Evolutionary conservation across 2,888 invertebrate species (phyloP).

Genomic region (Melanotus villosus): DNA sequence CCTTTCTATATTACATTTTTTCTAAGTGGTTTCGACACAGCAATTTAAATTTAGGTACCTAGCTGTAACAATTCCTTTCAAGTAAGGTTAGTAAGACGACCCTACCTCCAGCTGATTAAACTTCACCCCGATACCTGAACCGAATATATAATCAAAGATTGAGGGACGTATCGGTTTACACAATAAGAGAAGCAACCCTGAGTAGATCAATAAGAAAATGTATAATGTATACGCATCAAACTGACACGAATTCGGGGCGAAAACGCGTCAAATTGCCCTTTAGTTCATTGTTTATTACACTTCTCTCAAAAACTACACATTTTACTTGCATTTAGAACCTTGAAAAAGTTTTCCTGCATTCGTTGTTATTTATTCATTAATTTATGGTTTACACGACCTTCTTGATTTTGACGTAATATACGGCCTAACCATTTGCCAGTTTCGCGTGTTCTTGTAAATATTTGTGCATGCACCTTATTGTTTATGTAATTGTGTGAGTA

Average conservation of each 20-base stretch:
- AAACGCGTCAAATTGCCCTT: not conserved
- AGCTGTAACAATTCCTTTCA: not conserved
- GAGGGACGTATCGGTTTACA: slow-evolving; percentile 9
- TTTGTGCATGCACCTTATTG: too few relatives aligned
- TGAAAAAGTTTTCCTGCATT: too few relatives aligned
- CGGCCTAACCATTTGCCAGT: too few relatives aligned
- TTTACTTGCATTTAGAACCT: too few relatives aligned
- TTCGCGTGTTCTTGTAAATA: too few relatives aligned
- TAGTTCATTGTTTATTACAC: too few relatives aligned
- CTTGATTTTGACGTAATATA: too few relatives aligned
- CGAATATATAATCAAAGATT: slow-evolving; percentile 1
- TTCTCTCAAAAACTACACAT: too few relatives aligned
- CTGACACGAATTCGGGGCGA: not conserved
- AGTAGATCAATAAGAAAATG: not conserved
- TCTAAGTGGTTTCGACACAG: not conserved
- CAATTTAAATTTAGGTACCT: not conserved
- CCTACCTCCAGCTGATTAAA: slow-evolving; percentile 11
- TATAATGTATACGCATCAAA: not conserved
- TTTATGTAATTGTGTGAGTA: too few relatives aligned
- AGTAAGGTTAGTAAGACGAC: not conserved
- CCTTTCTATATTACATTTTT: not conserved
- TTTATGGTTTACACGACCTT: too few relatives aligned
- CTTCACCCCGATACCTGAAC: slow-evolving; percentile 7
- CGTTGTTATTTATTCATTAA: too few relatives aligned
- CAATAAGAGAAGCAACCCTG: not conserved